Conservation (phyloP, 2,888 invertebrate genomes). For the Drosophila vallismaia region DNA sequence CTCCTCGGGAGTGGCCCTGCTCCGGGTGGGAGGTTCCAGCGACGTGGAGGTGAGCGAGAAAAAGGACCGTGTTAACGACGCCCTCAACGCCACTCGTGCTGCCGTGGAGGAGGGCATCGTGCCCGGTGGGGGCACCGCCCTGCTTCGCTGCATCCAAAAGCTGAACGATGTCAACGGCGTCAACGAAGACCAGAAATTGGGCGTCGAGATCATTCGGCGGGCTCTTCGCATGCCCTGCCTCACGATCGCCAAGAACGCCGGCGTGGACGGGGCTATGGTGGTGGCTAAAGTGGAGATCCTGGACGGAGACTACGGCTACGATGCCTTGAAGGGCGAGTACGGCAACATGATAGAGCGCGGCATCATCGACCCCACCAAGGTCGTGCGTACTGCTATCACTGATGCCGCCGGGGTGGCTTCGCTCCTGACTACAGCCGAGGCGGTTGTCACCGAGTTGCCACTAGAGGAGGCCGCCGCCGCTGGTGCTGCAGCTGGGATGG, state of each 20-base stretch:
- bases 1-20: constrained; percentile 91
- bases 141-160: constrained; percentile 90
- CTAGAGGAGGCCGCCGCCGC: constrained; percentile 87
- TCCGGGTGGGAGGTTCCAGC: constrained; percentile 93
- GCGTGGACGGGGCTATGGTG: constrained; percentile 95
- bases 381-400: constrained; percentile 94
- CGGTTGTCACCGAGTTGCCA: constrained; percentile 97
- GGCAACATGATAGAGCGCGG: constrained; percentile 97
- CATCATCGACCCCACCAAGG: constrained; percentile 98
- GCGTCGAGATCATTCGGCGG: constrained; percentile 93
- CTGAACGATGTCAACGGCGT: constrained; percentile 87
- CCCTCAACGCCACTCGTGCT: constrained; percentile 95
- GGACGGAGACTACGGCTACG: constrained; percentile 92
- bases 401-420: constrained; percentile 99
- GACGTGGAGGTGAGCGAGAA: constrained; percentile 97
- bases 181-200: constrained; percentile 88
- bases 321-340: constrained; percentile 94
- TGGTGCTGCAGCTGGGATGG: constrained; percentile 45
- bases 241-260: constrained; percentile 96
- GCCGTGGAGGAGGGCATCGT: constrained; percentile 98
- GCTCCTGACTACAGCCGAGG: constrained; percentile 96
- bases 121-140: constrained; percentile 96
- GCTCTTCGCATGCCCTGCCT: constrained; percentile 95
- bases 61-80: constrained; percentile 97
- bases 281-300: constrained; percentile 95